Base-by-base conservation (phyloP, 35 echinoderm and acorn worm genomes). In the Heliocidaris erythrogramma region DNA sequence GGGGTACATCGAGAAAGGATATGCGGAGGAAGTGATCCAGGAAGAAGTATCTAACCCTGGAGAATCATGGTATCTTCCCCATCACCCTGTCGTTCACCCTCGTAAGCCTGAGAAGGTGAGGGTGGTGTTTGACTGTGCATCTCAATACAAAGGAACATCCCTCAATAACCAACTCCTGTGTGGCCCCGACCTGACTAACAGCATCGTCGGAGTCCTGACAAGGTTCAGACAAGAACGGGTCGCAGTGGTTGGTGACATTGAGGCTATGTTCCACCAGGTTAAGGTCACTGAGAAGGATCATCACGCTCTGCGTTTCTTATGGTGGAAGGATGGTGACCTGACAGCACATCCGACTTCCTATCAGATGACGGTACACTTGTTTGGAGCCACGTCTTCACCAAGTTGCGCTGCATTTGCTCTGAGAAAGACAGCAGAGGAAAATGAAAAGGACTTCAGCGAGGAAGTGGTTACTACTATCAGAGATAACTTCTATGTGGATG, bases 81-180 rank as follows among this genome's bases (percentile, higher is more conserved):
- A 98, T 49, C 96, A 97, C 30, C 49, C 88, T 17, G 97, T 98
- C 13, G 65, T 94, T 48, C 94, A 97, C 49, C 96, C 96, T 27
- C 60, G 95, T 30, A 97, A 97, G 92, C 94, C 97, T 3, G 94
- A 88, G 9, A 98, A 98, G 60, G 78, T 96, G 2, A 61, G 97
- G 30, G 94, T 98, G 13, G 95, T 97, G 0, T 98, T 93, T 69
- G 95, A 97, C 53, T 98, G 97, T 61, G 86, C 97, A 7, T 95
- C 97, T 30, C 93, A 48, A 50, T 97, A 95, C 89, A 32, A 96
- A 32, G 95, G 93, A 32, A 95, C 78, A 7, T 95, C 93, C 24
- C 48, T 94, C 9, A 97, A 97, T 48, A 86, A 94, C 49, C 48
- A 94, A 47, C 86, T 96, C 16, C 93, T 96, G 18, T 94, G 90